Conservation (phyloP, 2,113 vertebrate species). For the Strigops habroptila region DNA sequence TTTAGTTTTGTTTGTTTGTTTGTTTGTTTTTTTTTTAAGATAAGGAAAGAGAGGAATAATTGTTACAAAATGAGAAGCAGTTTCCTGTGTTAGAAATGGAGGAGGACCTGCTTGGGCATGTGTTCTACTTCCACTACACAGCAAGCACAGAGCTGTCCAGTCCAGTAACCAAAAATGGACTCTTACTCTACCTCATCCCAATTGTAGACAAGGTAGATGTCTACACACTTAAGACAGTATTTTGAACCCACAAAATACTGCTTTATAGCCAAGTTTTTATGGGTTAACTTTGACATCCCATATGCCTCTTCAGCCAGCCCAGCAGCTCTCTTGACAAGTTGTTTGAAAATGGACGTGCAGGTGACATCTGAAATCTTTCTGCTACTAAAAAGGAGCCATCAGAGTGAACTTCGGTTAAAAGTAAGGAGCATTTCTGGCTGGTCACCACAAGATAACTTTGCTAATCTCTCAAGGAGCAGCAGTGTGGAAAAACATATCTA, state of each 20-base stretch:
- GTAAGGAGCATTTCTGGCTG: neutral
- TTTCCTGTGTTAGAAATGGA: neutral
- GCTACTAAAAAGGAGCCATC: neutral
- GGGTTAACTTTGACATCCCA: neutral
- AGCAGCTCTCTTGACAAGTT: neutral
- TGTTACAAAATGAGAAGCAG: neutral
- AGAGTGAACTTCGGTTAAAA: neutral
- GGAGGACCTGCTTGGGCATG: neutral
- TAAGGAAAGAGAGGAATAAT: neutral
- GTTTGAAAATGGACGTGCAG: neutral
- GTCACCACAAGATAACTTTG: neutral
- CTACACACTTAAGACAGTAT: neutral
- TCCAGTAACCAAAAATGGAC: neutral
- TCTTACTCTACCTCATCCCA: neutral
- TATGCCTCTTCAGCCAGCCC: neutral
- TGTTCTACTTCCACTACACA: neutral
- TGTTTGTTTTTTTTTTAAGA: neutral
- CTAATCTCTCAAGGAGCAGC: neutral
- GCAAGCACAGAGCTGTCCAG: neutral
- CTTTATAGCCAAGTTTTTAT: neutral
- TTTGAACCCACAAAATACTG: neutral
- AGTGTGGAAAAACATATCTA: neutral
- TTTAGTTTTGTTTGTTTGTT: too few relatives aligned
- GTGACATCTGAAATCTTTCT: neutral
- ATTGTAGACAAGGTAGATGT: neutral